Evolutionary conservation across 2,888 invertebrate genomes (phyloP).

Genomic region (Augiades crinisus): DNA sequence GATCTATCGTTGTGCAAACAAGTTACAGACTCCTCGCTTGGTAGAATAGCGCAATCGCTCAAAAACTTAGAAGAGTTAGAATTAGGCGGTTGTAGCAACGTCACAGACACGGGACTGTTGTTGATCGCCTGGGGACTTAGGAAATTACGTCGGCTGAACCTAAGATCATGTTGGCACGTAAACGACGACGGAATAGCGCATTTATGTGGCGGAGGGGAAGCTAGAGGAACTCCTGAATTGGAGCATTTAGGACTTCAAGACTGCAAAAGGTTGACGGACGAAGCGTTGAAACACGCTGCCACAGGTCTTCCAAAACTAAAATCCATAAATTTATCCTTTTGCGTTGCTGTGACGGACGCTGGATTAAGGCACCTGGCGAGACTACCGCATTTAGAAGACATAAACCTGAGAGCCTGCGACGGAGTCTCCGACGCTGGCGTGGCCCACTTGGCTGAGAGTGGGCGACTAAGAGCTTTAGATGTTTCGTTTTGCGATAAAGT

Average conservation of each 20-base stretch:
- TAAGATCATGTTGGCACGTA: conserved; percentile 96
- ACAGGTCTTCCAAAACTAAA: conserved; percentile 90
- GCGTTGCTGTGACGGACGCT: conserved; percentile 96
- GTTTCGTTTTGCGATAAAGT: conserved; percentile 98
- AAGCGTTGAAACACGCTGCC: conserved; percentile 92
- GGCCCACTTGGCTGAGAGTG: conserved; percentile 95
- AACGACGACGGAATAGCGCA: conserved; percentile 95
- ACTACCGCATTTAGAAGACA: conserved; percentile 90
- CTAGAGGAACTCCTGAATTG: conserved; percentile 90
- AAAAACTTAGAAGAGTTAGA: conserved; percentile 94
- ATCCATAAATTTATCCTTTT: conserved; percentile 95
- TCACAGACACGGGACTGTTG: conserved; percentile 93
- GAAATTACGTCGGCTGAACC: conserved; percentile 90
- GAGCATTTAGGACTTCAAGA: conserved; percentile 95
- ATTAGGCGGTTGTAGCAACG: conserved; percentile 94
- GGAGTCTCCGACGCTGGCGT: conserved; percentile 96
- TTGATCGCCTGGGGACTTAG: conserved; percentile 94
- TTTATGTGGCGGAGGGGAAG: conserved; percentile 87
- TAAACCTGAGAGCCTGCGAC: conserved; percentile 96
- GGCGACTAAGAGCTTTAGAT: conserved; percentile 90
- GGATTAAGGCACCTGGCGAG: conserved; percentile 94
- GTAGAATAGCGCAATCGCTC: conserved; percentile 91
- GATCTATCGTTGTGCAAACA: conserved; percentile 97
- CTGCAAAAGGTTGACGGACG: conserved; percentile 96
- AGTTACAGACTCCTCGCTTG: conserved; percentile 94